Conservation (phyloP, 2,113 vertebrate species). For the Cottus gobio region DNA sequence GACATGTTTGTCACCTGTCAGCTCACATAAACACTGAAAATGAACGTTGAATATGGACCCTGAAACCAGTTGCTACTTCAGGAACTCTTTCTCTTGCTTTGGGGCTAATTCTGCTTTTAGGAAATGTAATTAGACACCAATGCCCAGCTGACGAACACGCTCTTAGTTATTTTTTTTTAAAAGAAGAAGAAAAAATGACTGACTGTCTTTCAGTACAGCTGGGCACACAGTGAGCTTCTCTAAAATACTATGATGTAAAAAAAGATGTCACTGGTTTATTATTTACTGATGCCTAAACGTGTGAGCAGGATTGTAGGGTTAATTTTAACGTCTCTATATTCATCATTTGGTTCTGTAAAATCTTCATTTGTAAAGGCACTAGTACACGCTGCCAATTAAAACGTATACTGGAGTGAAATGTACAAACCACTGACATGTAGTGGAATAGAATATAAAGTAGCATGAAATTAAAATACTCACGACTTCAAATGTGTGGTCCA, state of each 20-base stretch:
- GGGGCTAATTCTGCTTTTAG: background rate
- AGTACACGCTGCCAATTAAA: background rate
- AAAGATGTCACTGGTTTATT: background rate
- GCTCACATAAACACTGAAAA: background rate
- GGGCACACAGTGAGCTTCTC: background rate
- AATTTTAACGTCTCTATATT: background rate
- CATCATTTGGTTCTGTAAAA: background rate
- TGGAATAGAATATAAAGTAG: background rate
- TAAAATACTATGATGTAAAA: background rate
- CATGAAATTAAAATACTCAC: background rate
- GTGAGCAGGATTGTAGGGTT: background rate
- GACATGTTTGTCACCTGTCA: conserved; percentile 43
- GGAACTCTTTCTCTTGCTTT: background rate
- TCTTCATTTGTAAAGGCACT: background rate
- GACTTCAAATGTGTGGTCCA: too few relatives aligned
- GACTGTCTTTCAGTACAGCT: too few relatives aligned
- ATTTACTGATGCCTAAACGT: background rate
- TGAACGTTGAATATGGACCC: background rate
- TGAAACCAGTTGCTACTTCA: background rate
- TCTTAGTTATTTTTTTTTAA: background rate
- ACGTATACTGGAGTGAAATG: background rate
- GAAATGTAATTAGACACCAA: background rate
- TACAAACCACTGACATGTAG: background rate
- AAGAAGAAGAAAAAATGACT: background rate
- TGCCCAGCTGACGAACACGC: background rate